Conservation (phyloP, 1,140 invertebrate genomes). For the Hyposmocoma kahamanoa region DNA sequence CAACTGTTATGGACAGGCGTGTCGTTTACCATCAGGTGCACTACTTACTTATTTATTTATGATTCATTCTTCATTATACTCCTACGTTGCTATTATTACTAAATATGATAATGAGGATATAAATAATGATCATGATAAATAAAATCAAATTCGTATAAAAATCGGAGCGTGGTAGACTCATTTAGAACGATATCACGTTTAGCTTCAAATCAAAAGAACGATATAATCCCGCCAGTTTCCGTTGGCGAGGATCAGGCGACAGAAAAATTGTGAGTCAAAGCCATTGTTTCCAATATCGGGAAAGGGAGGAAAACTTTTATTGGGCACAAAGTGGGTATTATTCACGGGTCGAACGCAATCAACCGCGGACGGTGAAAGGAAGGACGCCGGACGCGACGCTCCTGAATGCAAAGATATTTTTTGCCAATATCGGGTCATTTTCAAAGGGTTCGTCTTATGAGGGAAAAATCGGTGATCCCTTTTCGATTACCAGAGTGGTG, state of each 20-base stretch:
- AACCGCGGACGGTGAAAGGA: slow-evolving; percentile 22
- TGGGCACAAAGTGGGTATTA: slow-evolving; percentile 65
- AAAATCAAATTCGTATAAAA: slow-evolving; percentile 5
- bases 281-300: slow-evolving; percentile 64
- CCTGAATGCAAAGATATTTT: slow-evolving; percentile 67
- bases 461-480: slow-evolving; percentile 48
- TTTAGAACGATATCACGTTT: slow-evolving; percentile 55
- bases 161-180: slow-evolving; percentile 22
- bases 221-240: slow-evolving; percentile 46
- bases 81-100: too few relatives aligned
- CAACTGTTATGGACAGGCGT: too few relatives aligned
- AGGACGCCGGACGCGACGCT: slow-evolving; percentile 45
- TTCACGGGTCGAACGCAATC: slow-evolving; percentile 47
- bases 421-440: slow-evolving; percentile 51
- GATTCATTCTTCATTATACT: too few relatives aligned
- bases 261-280: slow-evolving; percentile 57
- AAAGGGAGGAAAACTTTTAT: slow-evolving; percentile 61
- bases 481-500: slow-evolving; percentile 53
- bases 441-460: slow-evolving; percentile 60
- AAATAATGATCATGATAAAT: too few relatives aligned
- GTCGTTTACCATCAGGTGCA: not conserved
- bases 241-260: slow-evolving; percentile 21
- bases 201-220: slow-evolving; percentile 55
- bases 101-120: too few relatives aligned
- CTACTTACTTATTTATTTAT: too few relatives aligned